A percentile compares a stretch with the other conserved stretches of the same genome.
These are phyloP conservation scores for Notarius quadriscutis DNA, from an alignment of 2,113 vertebrate species.

Conservation along the genomic window DNA sequence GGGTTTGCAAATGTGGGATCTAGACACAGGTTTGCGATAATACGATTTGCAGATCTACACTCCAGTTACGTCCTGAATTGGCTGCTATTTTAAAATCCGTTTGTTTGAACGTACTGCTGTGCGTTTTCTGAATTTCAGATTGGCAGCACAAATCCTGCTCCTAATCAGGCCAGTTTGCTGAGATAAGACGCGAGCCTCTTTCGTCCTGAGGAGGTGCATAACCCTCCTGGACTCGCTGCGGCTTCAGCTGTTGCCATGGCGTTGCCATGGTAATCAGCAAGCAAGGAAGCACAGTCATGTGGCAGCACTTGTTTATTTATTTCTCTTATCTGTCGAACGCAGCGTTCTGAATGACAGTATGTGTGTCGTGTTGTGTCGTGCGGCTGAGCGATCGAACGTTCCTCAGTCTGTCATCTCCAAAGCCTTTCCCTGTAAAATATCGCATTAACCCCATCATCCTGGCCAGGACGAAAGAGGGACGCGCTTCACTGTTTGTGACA, in stretches of 20 bases:
- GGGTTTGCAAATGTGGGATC: conserved; percentile 9
- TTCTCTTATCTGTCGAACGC: conserved; percentile 48
- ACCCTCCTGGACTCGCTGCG: conserved; percentile 65
- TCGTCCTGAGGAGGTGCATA: conserved; percentile 56
- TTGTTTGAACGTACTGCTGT: neutral
- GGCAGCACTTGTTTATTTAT: conserved; percentile 55
- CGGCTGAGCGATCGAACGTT: neutral
- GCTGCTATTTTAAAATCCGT: neutral
- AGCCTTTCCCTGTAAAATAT: conserved; percentile 18
- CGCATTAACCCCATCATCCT: conserved; percentile 10
- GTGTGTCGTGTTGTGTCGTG: neutral
- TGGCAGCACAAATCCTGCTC: neutral
- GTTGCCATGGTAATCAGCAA: conserved; percentile 70
- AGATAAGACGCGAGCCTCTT: conserved; percentile 22
- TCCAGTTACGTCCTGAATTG: too few species aligned
- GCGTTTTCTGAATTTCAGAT: neutral
- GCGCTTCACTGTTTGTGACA: conserved; percentile 30
- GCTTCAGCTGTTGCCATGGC: conserved; percentile 75
- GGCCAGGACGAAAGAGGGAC: conserved; percentile 21
- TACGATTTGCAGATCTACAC: neutral
- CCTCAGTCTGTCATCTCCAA: conserved; percentile 28
- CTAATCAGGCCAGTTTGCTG: conserved; percentile 2
- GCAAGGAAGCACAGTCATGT: conserved; percentile 58
- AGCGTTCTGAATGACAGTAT: conserved; percentile 17
- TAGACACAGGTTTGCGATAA: neutral